Evolutionary conservation across 2,113 vertebrate species (phyloP), one percentile per base, ranked within the genome.

Genomic region (Opisthocomus hoazin): DNA sequence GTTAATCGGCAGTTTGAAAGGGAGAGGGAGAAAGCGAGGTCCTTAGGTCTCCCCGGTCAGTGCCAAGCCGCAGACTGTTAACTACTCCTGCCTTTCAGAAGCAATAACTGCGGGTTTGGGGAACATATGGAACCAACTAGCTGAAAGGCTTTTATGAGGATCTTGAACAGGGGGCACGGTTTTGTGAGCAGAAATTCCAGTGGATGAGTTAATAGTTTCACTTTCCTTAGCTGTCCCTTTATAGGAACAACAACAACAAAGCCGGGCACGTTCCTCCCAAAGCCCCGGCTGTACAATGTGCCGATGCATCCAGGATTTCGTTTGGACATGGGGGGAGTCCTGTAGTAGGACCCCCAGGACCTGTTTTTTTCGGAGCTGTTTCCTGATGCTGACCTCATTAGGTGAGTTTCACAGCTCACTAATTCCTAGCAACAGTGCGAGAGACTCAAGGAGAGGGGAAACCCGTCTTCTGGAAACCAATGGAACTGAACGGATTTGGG

Each of bases 91-190:
- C 91, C 94, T 97, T 97, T 97, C 97, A 97, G 96, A 97, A 97
- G 97, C 96, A 97, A 97, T 97, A 97, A 96, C 93, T 91, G 96
- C 0, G 85, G 96, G 94, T 89, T 97, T 96, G 96, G 94, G 90
- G 91, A 97, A 97, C 97, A 97, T 97, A 96, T 97, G 97, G 97
- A 97, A 97, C 92, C 93, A 97, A 97, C 97, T 97, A 97, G 93
- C 77, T 8, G 15, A 97, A 96, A 96, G 96, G 77, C 95, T 97
- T 97, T 97, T 97, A 96, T 97, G 95, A 96, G 96, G 63, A 97
- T 87, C 88, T 97, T 97, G 97, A 97, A 97, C 89, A 96, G 96
- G 89, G 97, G 95, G 80, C 96, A 97, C 12, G 23, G 93, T 95
- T 97, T 95, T 97, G 96, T 90, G 96, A 97, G 96, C 68, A 96